phyloP scores from a whole-genome alignment of 2,797 vertebrate genomes.

The Karalla daura region DNA sequence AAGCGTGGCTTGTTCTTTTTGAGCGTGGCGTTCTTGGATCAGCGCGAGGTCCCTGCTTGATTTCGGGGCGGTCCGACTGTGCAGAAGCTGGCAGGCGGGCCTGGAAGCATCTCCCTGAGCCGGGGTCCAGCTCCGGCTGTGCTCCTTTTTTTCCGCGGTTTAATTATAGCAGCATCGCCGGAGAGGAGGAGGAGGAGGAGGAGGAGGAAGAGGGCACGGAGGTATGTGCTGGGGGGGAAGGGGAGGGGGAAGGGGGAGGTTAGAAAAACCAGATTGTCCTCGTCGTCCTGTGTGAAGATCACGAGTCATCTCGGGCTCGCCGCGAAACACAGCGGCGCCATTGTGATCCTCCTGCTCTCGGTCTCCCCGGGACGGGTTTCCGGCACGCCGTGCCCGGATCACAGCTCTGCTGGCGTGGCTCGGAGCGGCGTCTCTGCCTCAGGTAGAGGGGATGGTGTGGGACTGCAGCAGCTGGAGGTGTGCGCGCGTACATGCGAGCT shows the following conservation, averaged over 20 bases:
- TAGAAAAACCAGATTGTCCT: constrained; percentile 2
- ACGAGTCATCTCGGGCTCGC: background rate
- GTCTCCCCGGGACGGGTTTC: too few relatives aligned
- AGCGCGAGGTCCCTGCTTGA: constrained; percentile 43
- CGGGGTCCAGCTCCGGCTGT: constrained; percentile 45
- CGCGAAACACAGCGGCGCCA: constrained; percentile 9
- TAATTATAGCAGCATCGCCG: constrained; percentile 65
- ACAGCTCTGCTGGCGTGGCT: constrained; percentile 62
- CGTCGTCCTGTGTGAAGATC: background rate
- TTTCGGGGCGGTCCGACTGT: constrained; percentile 50
- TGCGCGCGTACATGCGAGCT: background rate
- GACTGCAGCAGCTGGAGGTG: too few relatives aligned
- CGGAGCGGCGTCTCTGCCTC: constrained; percentile 52
- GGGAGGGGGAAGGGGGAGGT: constrained; percentile 13
- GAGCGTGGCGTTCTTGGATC: constrained; percentile 56
- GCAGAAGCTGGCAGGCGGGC: constrained; percentile 36
- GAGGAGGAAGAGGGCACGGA: constrained; percentile 41
- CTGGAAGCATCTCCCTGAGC: constrained; percentile 51
- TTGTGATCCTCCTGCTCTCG: constrained; percentile 23
- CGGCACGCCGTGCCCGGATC: constrained; percentile 40
- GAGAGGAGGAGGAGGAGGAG: constrained; percentile 42
- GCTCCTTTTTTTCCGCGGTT: constrained; percentile 46
- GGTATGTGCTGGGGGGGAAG: constrained; percentile 32
- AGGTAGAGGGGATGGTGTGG: too few relatives aligned
- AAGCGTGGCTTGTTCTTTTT: constrained; percentile 49